phyloP scores from a whole-genome alignment of 1,140 invertebrate genomes.

The Panagrolaimus sp. region DNA sequence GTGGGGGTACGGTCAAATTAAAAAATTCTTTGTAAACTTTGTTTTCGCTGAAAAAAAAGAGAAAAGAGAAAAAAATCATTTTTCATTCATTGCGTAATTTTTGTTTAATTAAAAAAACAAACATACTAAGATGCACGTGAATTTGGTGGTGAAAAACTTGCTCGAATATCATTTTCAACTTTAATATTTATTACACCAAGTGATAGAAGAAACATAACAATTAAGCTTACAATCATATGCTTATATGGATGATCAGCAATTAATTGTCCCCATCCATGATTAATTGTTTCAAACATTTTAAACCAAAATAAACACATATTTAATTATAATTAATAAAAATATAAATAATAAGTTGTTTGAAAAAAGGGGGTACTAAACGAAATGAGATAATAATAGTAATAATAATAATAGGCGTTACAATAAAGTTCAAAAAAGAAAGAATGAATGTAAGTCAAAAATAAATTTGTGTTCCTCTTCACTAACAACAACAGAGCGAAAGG shows the following conservation, averaged over 20 bases:
- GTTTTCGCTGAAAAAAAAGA: conserved; percentile 32
- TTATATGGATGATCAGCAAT: conserved; percentile 1
- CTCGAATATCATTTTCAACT: conserved; percentile 23
- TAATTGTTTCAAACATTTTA: conserved; percentile 12
- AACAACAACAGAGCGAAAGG: too few relatives aligned
- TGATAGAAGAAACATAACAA: conserved; percentile 10
- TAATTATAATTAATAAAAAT: too few relatives aligned
- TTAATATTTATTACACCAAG: conserved; percentile 19
- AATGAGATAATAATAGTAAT: too few relatives aligned
- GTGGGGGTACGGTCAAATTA: conserved; percentile 36
- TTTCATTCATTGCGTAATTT: conserved; percentile 20
- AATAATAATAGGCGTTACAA: too few relatives aligned
- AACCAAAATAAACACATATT: background rate
- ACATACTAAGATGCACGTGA: conserved; percentile 12
- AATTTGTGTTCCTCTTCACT: too few relatives aligned
- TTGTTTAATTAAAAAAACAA: background rate
- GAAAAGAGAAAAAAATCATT: background rate
- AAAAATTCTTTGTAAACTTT: conserved; percentile 44
- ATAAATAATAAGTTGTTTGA: too few relatives aligned
- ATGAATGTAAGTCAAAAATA: too few relatives aligned
- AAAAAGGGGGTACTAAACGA: too few relatives aligned
- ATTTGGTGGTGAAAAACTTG: conserved; percentile 23
- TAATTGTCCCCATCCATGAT: conserved; percentile 2
- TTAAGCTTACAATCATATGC: background rate
- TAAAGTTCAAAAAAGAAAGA: too few relatives aligned